These are phyloP conservation scores for Acestrorhynchus altus DNA, from an alignment of 2,797 vertebrate species.

Conservation along the genomic window DNA sequence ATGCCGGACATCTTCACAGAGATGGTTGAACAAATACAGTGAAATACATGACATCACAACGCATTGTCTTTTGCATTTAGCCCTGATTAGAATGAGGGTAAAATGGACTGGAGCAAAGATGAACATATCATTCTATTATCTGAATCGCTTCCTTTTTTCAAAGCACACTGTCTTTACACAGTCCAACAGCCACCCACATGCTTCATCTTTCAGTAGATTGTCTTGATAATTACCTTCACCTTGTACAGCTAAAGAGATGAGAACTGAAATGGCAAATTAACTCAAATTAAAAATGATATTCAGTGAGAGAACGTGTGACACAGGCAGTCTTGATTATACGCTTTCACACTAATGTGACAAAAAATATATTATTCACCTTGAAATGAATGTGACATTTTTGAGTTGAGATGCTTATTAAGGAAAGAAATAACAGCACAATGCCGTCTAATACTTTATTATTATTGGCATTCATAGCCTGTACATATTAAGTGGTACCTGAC, in stretches of 20 bases:
- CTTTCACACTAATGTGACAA: not conserved
- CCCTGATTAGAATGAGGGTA: too few species aligned
- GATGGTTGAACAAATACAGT: too few species aligned
- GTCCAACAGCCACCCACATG: not conserved
- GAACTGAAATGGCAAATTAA: not conserved
- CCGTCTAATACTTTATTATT: too few species aligned
- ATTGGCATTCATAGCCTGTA: too few species aligned
- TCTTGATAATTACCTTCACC: conserved; percentile 4
- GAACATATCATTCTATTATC: too few species aligned
- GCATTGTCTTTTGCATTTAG: too few species aligned
- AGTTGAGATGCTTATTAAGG: not conserved
- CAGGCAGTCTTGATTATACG: not conserved
- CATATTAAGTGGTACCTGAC: too few species aligned
- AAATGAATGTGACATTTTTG: not conserved
- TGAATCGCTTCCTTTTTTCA: too few species aligned
- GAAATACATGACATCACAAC: too few species aligned
- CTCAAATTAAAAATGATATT: conserved; percentile 26
- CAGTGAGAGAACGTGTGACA: not conserved
- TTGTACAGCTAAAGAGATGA: not conserved
- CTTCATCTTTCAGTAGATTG: not conserved
- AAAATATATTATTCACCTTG: not conserved
- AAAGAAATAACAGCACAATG: too few species aligned
- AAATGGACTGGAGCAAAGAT: too few species aligned
- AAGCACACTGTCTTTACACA: not conserved
- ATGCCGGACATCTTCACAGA: too few species aligned